Evolutionary conservation across 2,113 vertebrate species (phyloP).

Genomic region (Lepus americanus): DNA sequence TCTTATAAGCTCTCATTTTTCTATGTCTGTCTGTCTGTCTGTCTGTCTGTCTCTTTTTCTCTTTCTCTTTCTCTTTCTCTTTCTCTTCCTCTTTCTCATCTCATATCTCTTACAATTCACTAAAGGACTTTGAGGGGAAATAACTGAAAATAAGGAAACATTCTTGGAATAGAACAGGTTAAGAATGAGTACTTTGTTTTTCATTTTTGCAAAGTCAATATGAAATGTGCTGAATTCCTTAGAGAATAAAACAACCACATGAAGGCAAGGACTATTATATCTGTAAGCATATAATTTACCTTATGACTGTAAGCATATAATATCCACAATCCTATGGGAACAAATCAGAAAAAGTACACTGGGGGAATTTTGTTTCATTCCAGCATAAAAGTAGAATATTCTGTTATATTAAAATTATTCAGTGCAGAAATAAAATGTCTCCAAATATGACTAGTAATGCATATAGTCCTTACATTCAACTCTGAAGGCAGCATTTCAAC

Average conservation of each 20-base stretch:
- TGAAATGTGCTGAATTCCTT: conserved; percentile 69
- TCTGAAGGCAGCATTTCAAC: conserved; percentile 21
- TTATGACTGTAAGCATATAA: conserved; percentile 67
- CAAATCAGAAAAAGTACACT: conserved; percentile 11
- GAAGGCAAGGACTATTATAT: conserved; percentile 69
- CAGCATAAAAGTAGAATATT: conserved; percentile 48
- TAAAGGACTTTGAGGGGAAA: neutral
- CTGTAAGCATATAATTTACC: conserved; percentile 72
- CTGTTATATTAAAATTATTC: conserved; percentile 66
- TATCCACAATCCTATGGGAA: conserved; percentile 63
- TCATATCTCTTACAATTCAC: neutral
- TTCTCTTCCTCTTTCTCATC: neutral
- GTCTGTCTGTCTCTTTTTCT: neutral
- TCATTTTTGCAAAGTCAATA: conserved; percentile 54
- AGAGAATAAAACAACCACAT: conserved; percentile 52
- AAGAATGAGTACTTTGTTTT: conserved; percentile 46
- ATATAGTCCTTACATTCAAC: neutral
- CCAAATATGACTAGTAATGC: conserved; percentile 27
- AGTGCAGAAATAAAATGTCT: conserved; percentile 55
- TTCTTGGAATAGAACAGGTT: neutral
- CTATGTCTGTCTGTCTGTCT: neutral
- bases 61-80: neutral
- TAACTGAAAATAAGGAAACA: conserved; percentile 40
- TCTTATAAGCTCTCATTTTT: neutral
- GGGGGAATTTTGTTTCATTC: conserved; percentile 72